phyloP scores from a whole-genome alignment of 2,797 vertebrate species.

The Myotis pilosus region DNA sequence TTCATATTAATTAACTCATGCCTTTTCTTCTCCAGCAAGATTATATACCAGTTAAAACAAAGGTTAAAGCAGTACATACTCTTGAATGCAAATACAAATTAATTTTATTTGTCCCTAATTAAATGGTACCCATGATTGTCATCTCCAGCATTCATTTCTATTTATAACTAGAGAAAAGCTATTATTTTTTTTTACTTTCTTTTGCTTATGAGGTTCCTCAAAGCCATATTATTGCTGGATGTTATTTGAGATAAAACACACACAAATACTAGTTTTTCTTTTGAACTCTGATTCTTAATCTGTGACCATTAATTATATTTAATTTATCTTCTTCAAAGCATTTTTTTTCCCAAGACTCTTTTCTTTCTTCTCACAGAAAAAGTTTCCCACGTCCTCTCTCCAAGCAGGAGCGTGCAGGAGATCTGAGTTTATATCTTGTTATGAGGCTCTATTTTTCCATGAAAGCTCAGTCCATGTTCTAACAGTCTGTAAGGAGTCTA shows the following conservation, averaged over 20 bases:
- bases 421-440: not conserved
- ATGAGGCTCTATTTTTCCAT: not conserved
- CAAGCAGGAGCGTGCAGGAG: not conserved
- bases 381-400: not conserved
- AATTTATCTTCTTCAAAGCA: not conserved
- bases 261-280: not conserved
- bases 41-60: slow-evolving; percentile 46
- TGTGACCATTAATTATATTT: not conserved
- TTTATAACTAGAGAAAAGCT: slow-evolving; percentile 41
- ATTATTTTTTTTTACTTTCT: slow-evolving; percentile 38
- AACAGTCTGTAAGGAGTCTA: not conserved
- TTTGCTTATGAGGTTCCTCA: not conserved
- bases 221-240: not conserved
- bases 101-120: slow-evolving; percentile 57
- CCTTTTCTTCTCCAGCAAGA: slow-evolving; percentile 7
- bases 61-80: slow-evolving; percentile 13
- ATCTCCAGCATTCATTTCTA: slow-evolving; percentile 29
- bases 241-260: not conserved
- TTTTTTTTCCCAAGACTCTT: not conserved
- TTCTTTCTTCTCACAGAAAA: not conserved
- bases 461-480: not conserved
- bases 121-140: slow-evolving; percentile 33
- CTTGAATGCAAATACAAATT: slow-evolving; percentile 52
- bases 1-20: slow-evolving; percentile 58
- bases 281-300: not conserved